Percentiles rank a stretch among this genome's conserved stretches.
Conservation (phyloP, 2,113 vertebrate species). For the Pedetes capensis region DNA sequence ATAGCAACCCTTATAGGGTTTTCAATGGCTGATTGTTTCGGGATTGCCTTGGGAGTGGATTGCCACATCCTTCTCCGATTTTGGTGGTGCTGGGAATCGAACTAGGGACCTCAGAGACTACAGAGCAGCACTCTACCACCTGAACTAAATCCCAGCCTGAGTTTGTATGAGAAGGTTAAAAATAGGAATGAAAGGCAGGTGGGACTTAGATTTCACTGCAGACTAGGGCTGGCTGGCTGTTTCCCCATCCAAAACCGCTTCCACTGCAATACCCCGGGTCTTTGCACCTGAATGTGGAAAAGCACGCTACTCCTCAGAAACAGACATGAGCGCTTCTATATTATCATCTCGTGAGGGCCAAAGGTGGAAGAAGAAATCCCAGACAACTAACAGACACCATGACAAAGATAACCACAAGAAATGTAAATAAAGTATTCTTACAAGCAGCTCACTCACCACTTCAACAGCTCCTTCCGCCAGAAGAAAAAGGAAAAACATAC, state of each 20-base stretch:
- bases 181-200: neutral
- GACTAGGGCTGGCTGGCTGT: neutral
- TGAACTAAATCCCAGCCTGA: too few species aligned
- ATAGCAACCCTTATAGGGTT: too few species aligned
- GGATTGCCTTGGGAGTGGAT: too few species aligned
- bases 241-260: neutral
- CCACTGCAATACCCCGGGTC: neutral
- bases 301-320: neutral
- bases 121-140: too few species aligned
- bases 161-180: neutral
- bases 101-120: too few species aligned
- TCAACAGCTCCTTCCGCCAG: neutral
- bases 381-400: neutral
- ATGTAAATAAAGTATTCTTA: slow-evolving; percentile 52
- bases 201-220: neutral
- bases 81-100: too few species aligned
- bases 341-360: neutral
- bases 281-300: neutral
- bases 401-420: slow-evolving; percentile 57
- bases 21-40: too few species aligned
- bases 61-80: too few species aligned
- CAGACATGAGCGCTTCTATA: neutral
- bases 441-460: slow-evolving; percentile 16
- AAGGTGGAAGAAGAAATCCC: neutral
- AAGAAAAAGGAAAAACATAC: slow-evolving; percentile 17